Conservation (phyloP, 2,797 vertebrate species). For the Anguilla marmorata region DNA sequence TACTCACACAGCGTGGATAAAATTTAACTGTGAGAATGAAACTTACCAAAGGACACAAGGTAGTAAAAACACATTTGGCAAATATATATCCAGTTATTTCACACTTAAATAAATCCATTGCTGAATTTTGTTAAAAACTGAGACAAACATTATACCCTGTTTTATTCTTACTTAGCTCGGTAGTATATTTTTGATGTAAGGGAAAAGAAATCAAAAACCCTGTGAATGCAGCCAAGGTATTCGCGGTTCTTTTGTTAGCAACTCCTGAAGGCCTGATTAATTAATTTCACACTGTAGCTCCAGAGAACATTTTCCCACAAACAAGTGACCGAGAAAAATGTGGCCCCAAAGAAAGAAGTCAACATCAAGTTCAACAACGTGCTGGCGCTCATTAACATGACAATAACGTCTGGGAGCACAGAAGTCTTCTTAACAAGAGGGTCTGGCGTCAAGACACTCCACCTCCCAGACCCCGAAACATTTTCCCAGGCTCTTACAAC, state of each 20-base stretch:
- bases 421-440: constrained; percentile 66
- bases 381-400: constrained; percentile 79
- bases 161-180: constrained; percentile 1
- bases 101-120: background rate
- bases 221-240: constrained; percentile 57
- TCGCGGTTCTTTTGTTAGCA: constrained; percentile 61
- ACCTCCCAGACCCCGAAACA: constrained; percentile 74
- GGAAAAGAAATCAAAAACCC: constrained; percentile 45
- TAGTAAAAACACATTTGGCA: background rate
- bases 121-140: background rate
- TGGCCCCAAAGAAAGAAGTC: constrained; percentile 77
- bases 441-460: constrained; percentile 75
- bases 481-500: constrained; percentile 86
- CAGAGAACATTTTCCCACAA: constrained; percentile 76
- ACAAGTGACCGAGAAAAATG: constrained; percentile 72
- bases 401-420: constrained; percentile 81
- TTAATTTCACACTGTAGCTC: constrained; percentile 66
- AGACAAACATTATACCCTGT: background rate
- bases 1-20: background rate
- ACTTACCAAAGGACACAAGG: background rate
- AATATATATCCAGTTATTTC: background rate
- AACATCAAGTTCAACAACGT: constrained; percentile 93
- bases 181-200: constrained; percentile 40
- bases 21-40: background rate
- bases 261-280: constrained; percentile 67